A percentile compares a stretch with the other conserved stretches of the same genome.
Conservation (phyloP, 2,113 vertebrate genomes). For the Oryzias javanicus region DNA sequence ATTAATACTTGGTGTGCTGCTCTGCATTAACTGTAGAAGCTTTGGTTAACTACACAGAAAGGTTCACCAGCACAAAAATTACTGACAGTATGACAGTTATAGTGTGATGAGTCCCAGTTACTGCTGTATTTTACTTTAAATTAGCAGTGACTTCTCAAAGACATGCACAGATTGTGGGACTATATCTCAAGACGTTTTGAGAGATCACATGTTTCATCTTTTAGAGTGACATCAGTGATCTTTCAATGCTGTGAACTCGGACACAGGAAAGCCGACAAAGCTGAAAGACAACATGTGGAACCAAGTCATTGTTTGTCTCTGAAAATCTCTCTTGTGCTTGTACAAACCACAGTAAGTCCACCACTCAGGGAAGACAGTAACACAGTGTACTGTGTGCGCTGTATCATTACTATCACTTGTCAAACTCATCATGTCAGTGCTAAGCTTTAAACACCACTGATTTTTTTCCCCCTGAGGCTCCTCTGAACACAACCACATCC, state of each 20-base stretch:
- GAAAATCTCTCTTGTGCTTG: slow-evolving; percentile 27
- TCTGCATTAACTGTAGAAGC: slow-evolving; percentile 24
- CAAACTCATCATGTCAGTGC: slow-evolving; percentile 52
- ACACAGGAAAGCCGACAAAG: slow-evolving; percentile 18
- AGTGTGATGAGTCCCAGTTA: slow-evolving; percentile 25
- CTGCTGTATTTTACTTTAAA: slow-evolving; percentile 5
- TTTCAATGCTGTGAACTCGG: slow-evolving; percentile 43
- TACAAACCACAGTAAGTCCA: slow-evolving; percentile 38
- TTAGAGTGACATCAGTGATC: slow-evolving; percentile 45
- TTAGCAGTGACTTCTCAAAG: neutral
- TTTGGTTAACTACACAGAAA: slow-evolving; percentile 37
- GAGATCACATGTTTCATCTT: slow-evolving; percentile 45
- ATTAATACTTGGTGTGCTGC: slow-evolving; percentile 31
- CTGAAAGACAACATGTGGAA: slow-evolving; percentile 17
- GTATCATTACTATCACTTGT: slow-evolving; percentile 44
- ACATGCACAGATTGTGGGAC: slow-evolving; percentile 4
- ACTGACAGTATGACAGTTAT: slow-evolving; percentile 17
- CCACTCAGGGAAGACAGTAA: slow-evolving; percentile 15
- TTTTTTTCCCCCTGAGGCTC: slow-evolving; percentile 17
- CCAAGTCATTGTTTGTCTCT: slow-evolving; percentile 34
- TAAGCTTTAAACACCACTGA: slow-evolving; percentile 38
- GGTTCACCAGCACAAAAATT: slow-evolving; percentile 10
- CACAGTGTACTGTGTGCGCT: slow-evolving; percentile 20
- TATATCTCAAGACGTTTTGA: slow-evolving; percentile 16
- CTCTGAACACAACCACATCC: slow-evolving; percentile 44